A percentile compares a stretch with the other conserved stretches of the same genome.
These are phyloP conservation scores for Zoanthus sociatus DNA, from an alignment of 92 coral and sea anemone genomes.

Conservation along the genomic window DNA sequence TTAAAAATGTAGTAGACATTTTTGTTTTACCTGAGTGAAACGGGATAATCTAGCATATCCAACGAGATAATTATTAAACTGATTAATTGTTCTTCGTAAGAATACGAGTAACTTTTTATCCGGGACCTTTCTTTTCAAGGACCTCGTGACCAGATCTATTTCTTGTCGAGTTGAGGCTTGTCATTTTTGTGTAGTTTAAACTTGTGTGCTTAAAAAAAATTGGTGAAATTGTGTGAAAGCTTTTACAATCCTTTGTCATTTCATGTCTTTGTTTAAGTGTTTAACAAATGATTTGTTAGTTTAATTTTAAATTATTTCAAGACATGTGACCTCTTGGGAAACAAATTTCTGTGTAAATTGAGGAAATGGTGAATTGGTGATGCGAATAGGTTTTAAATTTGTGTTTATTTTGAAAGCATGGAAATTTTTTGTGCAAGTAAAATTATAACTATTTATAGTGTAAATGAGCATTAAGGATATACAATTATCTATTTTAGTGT, in stretches of 20 bases:
- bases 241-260: too few relatives aligned
- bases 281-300: neutral
- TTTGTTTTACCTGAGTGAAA: too few relatives aligned
- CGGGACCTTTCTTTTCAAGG: neutral
- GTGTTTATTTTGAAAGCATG: neutral
- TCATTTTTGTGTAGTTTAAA: too few relatives aligned
- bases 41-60: too few relatives aligned
- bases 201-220: too few relatives aligned
- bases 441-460: slow-evolving; percentile 34
- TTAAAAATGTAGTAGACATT: too few relatives aligned
- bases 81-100: slow-evolving; percentile 12
- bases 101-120: slow-evolving; percentile 1
- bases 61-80: too few relatives aligned
- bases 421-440: slow-evolving; percentile 4
- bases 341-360: neutral
- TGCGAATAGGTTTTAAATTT: neutral
- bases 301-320: neutral
- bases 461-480: slow-evolving; percentile 10
- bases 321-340: neutral
- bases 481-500: neutral
- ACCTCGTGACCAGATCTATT: neutral
- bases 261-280: neutral
- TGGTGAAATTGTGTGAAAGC: too few relatives aligned
- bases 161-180: too few relatives aligned
- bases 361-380: neutral